A percentile compares a stretch with the other conserved stretches of the same genome.
Evolutionary conservation across 2,113 vertebrate genomes (phyloP).

Genomic region (Melanostigma gelatinosum): DNA sequence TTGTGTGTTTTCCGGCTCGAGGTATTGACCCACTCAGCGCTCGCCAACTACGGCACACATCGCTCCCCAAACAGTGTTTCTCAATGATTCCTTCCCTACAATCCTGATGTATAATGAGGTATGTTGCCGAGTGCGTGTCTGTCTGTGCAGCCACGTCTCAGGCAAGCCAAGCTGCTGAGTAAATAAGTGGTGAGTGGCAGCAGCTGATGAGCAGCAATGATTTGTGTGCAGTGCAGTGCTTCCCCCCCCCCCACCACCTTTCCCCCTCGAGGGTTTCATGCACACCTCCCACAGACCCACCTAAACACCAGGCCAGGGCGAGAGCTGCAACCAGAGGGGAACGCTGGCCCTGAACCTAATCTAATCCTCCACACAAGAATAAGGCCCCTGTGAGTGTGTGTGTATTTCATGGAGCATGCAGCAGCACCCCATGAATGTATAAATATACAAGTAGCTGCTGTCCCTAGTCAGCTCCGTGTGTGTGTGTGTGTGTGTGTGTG

Average conservation of each 20-base stretch:
- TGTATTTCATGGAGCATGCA: constrained; percentile 53
- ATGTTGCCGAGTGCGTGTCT: constrained; percentile 19
- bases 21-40: constrained; percentile 18
- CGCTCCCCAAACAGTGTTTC: constrained; percentile 20
- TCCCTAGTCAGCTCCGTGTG: constrained; percentile 29
- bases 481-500: constrained; percentile 18
- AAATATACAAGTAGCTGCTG: constrained; percentile 74
- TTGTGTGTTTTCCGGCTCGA: constrained; percentile 8
- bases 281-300: constrained; percentile 35
- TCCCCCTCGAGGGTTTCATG: constrained; percentile 47
- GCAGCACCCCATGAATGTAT: constrained; percentile 73
- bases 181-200: constrained; percentile 75
- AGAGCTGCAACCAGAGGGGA: constrained; percentile 58
- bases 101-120: constrained; percentile 40
- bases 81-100: constrained; percentile 12
- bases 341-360: constrained; percentile 69
- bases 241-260: constrained; percentile 29
- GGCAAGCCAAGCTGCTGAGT: constrained; percentile 60
- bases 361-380: constrained; percentile 76
- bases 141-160: not conserved
- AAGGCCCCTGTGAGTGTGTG: constrained; percentile 44
- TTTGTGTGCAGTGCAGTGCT: constrained; percentile 71
- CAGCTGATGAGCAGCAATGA: constrained; percentile 79
- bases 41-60: constrained; percentile 3
- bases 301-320: constrained; percentile 29